Evolutionary conservation across 2,113 vertebrate species (phyloP).

Genomic region (Actenoides hombroni): DNA sequence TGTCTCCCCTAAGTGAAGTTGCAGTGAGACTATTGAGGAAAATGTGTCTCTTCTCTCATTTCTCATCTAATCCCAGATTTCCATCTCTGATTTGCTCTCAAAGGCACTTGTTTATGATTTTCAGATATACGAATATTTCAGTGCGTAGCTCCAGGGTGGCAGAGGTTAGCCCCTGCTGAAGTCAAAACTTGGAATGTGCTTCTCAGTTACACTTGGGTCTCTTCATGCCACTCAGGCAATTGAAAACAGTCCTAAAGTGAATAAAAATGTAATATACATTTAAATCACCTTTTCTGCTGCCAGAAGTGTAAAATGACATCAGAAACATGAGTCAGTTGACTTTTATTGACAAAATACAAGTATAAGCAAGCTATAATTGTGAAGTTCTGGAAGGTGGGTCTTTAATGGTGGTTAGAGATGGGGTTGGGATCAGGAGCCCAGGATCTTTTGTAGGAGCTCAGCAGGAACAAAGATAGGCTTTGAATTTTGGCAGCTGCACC

Average conservation of each 20-base stretch:
- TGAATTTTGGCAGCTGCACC: neutral
- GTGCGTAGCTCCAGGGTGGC: neutral
- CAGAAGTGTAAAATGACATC: neutral
- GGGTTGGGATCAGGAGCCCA: neutral
- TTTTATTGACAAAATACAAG: neutral
- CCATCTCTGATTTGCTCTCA: neutral
- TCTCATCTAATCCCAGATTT: neutral
- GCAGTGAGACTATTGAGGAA: neutral
- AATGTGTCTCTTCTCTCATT: neutral
- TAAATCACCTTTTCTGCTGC: conserved; percentile 1
- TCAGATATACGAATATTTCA: neutral
- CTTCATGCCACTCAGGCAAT: neutral
- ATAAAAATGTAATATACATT: neutral
- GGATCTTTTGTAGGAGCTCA: neutral
- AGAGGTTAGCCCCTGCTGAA: neutral
- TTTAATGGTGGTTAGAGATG: neutral
- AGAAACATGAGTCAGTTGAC: neutral
- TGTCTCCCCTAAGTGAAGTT: neutral
- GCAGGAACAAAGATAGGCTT: neutral
- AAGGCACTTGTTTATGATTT: neutral
- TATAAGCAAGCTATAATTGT: neutral
- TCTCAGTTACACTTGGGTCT: neutral
- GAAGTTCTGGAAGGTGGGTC: neutral
- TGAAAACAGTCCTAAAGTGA: neutral
- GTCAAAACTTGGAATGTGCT: neutral